These are phyloP conservation scores for Leptinotarsa tumamoca DNA, from an alignment of 2,888 invertebrate species.

Conservation along the genomic window DNA sequence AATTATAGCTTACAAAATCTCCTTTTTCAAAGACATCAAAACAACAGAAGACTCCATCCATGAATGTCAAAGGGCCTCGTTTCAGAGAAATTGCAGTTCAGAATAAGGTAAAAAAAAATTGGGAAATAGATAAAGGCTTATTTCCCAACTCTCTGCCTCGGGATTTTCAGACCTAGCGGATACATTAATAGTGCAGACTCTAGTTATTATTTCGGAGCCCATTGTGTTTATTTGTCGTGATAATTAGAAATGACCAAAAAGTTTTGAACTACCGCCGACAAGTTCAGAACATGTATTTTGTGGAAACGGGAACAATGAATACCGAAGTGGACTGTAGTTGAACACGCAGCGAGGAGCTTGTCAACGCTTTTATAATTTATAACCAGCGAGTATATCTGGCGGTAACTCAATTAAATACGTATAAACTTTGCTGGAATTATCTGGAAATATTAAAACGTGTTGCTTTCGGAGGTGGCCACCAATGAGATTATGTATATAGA, in stretches of 20 bases:
- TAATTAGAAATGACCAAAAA: slow-evolving; percentile 8
- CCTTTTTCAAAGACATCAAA: too few relatives aligned
- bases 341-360: background rate
- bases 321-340: background rate
- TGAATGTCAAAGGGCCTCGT: too few relatives aligned
- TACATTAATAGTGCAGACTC: slow-evolving; percentile 1
- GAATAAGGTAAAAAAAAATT: too few relatives aligned
- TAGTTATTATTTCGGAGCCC: slow-evolving; percentile 1
- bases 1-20: too few relatives aligned
- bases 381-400: background rate
- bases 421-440: background rate
- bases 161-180: background rate
- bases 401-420: slow-evolving; percentile 1
- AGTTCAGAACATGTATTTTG: background rate
- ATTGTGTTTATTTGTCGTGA: slow-evolving; percentile 5
- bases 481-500: background rate
- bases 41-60: too few relatives aligned
- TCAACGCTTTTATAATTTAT: slow-evolving; percentile 6
- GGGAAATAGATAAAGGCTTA: too few relatives aligned
- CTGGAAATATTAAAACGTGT: background rate
- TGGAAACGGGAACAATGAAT: slow-evolving; percentile 5
- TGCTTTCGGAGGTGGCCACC: background rate
- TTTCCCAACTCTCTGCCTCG: background rate
- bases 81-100: too few relatives aligned
- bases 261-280: background rate